Evolutionary conservation across 2,113 vertebrate genomes (phyloP).

Genomic region (Cisticola juncidis): DNA sequence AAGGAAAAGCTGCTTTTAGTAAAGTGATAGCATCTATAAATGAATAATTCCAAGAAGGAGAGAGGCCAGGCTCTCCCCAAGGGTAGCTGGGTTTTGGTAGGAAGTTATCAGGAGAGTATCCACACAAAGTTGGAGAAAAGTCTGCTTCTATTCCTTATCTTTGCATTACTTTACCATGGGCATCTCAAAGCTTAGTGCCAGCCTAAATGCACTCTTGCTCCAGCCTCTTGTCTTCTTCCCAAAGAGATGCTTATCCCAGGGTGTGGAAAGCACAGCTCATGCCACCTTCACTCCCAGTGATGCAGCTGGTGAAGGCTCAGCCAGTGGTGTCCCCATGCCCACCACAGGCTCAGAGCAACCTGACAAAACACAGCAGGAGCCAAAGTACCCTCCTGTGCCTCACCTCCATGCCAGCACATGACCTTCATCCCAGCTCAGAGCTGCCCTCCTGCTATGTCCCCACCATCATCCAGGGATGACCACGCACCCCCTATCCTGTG

Average conservation of each 20-base stretch:
- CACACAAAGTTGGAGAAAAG: background rate
- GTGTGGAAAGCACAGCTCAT: background rate
- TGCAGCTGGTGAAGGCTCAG: background rate
- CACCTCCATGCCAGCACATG: rapidly evolving
- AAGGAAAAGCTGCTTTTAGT: background rate
- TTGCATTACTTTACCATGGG: background rate
- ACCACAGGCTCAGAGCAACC: background rate
- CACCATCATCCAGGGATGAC: background rate
- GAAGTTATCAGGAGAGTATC: background rate
- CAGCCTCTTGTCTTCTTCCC: background rate
- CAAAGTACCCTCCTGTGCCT: background rate
- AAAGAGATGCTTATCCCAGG: background rate
- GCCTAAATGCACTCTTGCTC: background rate
- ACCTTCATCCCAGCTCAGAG: background rate
- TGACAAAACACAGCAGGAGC: background rate
- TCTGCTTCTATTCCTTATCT: background rate
- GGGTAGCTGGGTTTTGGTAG: background rate
- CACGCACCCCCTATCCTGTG: rapidly evolving
- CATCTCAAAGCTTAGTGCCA: background rate
- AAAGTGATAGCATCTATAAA: background rate
- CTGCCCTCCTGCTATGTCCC: background rate
- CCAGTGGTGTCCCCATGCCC: background rate
- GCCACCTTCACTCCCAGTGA: background rate
- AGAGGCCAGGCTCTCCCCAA: background rate
- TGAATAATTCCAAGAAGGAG: background rate